Percentiles rank a stretch among this genome's conserved stretches.
phyloP scores from a whole-genome alignment of 2,888 invertebrate species.

The Sacculina carcini region DNA sequence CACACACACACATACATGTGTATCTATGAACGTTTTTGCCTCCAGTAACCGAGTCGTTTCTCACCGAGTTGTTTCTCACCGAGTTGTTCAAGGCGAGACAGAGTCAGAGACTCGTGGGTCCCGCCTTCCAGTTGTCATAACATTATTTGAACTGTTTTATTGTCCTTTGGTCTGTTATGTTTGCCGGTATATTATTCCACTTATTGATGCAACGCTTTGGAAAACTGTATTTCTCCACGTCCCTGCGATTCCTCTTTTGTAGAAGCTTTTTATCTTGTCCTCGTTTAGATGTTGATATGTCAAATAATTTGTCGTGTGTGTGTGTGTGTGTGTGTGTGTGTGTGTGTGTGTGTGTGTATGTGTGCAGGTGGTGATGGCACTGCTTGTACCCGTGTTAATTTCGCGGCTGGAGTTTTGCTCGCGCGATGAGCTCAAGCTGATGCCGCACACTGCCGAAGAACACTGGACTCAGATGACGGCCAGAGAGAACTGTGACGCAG shows the following conservation, averaged over 20 bases:
- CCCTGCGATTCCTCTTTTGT: no score
- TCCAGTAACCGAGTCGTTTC: no score
- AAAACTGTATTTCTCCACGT: constrained; percentile 37
- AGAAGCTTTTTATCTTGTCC: no score
- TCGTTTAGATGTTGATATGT: no score
- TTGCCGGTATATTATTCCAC: constrained; percentile 90
- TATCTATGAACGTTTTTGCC: no score
- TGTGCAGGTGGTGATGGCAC: constrained; percentile 58
- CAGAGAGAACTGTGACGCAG: constrained; percentile 26
- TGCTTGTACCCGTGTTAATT: constrained; percentile 60
- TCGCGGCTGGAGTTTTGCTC: constrained; percentile 84
- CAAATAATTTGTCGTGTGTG: constrained; percentile 19
- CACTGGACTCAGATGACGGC: constrained; percentile 43
- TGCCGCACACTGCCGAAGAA: constrained; percentile 95
- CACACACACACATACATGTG: no score
- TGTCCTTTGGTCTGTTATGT: constrained; percentile 94
- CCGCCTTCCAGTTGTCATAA: constrained; percentile 69
- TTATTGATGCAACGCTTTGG: constrained; percentile 85
- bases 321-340: constrained; percentile 3
- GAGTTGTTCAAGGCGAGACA: background rate
- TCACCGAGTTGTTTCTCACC: background rate
- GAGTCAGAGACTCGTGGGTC: constrained; percentile 23
- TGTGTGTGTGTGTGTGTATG: constrained; percentile 9
- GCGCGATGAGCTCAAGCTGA: constrained; percentile 82
- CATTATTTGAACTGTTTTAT: constrained; percentile 54